Base-by-base conservation (phyloP, 1,140 invertebrate genomes). In the Dreissena rostriformis region DNA sequence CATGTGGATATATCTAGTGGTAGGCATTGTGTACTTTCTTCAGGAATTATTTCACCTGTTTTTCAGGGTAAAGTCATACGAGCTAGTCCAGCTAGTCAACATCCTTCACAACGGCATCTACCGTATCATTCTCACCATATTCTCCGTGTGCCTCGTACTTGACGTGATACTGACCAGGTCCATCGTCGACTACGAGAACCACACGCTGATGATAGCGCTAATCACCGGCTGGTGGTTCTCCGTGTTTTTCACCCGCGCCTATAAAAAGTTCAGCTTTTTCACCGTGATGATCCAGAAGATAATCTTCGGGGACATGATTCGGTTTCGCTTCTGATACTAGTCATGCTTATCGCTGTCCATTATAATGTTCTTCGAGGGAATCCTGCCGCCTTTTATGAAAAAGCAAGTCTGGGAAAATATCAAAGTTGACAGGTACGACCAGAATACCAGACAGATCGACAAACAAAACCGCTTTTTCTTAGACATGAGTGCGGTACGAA, bases 211-310 rank as follows among this genome's bases (percentile, higher is more conserved):
- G 11, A 39, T 89, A 17, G 85, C 88, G 11, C 72, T 89, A 19
- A 81, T 90, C 0, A 77, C 86, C 4, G n/a, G n/a, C n/a, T n/a
- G n/a, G 10, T 86, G 82, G 85, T 90, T 90, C 74, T 68, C 71
- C 6, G 66, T 87, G 1, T 90, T 90, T 70, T 89, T 89, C 79
- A 75, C 87, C 6, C 39, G 89, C 14, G 86, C 85, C 0, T 76
- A 70, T 28, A 82, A 86, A 73, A 87, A 88, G 68, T 90, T 90
- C 70, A 87, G 86, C 53, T 90, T 90, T 66, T 90, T 90, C 74
- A 90, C 89, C 6, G 88, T 88, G 19, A 86, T 90, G 86, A 77
- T 90, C 11, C 86, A 88, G 76, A 86, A 88, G 55, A 85, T 90
- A 29, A 81, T 90, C 17, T 80, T 88, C 74, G 87, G 88, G 15